These are phyloP conservation scores for Sander lucioperca DNA, from an alignment of 2,113 vertebrate genomes.

Conservation along the genomic window DNA sequence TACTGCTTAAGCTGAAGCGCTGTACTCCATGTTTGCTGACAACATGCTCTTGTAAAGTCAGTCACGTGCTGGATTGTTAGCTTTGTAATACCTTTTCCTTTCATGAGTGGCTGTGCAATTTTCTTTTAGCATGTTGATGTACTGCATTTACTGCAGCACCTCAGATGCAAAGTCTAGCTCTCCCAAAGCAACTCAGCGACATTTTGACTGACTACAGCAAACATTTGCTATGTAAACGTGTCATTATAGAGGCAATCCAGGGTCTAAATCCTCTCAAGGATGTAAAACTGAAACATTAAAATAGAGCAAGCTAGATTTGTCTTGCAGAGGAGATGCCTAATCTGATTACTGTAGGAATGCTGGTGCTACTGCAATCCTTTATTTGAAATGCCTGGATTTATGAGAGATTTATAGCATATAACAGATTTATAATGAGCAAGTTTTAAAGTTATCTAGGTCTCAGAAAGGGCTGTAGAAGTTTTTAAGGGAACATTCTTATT, in stretches of 20 bases:
- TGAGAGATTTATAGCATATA: conserved; percentile 39
- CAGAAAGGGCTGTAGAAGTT: background rate
- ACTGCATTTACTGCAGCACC: conserved; percentile 13
- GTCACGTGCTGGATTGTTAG: conserved; percentile 23
- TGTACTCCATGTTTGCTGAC: conserved; percentile 44
- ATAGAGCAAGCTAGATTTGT: conserved; percentile 53
- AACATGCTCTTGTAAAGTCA: conserved; percentile 45
- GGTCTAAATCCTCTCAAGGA: conserved; percentile 34
- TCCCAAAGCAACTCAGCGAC: conserved; percentile 10
- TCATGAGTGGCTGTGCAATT: conserved; percentile 37
- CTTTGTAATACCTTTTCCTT: conserved; percentile 39
- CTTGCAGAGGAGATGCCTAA: conserved; percentile 53
- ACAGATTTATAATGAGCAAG: conserved; percentile 34
- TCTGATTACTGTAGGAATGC: conserved; percentile 56
- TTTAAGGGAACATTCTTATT: conserved; percentile 15
- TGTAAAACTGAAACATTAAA: conserved; percentile 54
- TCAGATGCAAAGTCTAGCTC: background rate
- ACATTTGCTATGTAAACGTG: conserved; percentile 14
- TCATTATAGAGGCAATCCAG: conserved; percentile 30
- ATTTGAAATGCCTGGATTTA: conserved; percentile 58
- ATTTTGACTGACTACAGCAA: conserved; percentile 34
- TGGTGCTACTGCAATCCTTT: conserved; percentile 55
- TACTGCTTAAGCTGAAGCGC: conserved; percentile 17
- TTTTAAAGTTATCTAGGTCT: conserved; percentile 37
- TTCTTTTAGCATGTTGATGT: conserved; percentile 22